Conservation (phyloP, 2,797 vertebrate species). For the Malurus splendens region DNA sequence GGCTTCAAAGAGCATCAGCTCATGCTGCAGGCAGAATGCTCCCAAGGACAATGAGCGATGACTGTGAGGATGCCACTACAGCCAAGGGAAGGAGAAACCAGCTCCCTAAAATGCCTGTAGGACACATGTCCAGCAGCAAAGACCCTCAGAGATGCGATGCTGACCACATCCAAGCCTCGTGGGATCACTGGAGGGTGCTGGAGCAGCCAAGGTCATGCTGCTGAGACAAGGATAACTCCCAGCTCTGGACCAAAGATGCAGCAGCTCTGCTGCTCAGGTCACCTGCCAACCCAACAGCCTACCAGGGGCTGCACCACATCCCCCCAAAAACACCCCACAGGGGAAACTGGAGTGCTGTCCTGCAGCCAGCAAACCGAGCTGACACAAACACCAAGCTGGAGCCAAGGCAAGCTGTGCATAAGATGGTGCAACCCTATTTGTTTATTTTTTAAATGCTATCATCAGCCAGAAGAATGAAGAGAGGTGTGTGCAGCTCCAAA, state of each 20-base stretch:
- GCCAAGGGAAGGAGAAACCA: neutral
- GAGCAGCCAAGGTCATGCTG: neutral
- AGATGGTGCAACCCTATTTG: neutral
- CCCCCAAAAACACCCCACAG: neutral
- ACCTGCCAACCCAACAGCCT: neutral
- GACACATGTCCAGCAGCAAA: neutral
- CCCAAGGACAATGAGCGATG: neutral
- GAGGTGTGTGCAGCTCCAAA: neutral
- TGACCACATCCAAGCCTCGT: neutral
- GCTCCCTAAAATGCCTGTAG: neutral
- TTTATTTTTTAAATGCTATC: neutral
- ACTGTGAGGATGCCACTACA: neutral
- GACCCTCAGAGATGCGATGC: rapidly evolving
- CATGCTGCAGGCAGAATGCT: neutral
- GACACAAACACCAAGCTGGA: neutral
- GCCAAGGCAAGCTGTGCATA: neutral
- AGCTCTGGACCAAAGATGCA: neutral
- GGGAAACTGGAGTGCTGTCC: rapidly evolving
- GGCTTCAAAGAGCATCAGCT: neutral
- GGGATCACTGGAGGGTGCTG: rapidly evolving
- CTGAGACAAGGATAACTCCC: neutral
- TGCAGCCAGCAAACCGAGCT: neutral
- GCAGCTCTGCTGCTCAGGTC: neutral
- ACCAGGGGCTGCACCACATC: rapidly evolving
- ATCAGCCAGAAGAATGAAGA: neutral